Evolutionary conservation across 2,888 invertebrate genomes (phyloP).

Genomic region (Leptothorax acervorum): DNA sequence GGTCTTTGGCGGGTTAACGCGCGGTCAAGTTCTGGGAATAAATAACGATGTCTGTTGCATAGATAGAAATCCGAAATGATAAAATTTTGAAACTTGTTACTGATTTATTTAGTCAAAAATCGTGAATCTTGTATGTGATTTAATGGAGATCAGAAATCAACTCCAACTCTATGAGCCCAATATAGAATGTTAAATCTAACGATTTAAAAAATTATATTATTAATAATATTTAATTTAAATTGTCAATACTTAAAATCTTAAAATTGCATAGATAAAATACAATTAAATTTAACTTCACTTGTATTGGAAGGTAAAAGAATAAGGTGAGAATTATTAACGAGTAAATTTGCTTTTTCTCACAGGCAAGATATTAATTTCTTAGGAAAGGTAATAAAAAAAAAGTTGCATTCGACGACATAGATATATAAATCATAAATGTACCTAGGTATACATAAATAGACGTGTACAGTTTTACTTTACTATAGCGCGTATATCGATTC

Average conservation of each 20-base stretch:
- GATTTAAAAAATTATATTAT: background rate
- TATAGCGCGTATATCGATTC: background rate
- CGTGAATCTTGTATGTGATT: background rate
- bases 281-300: background rate
- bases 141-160: background rate
- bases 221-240: background rate
- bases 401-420: background rate
- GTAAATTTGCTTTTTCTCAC: background rate
- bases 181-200: background rate
- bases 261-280: background rate
- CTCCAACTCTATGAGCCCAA: background rate
- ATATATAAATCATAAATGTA: background rate
- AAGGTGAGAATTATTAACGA: background rate
- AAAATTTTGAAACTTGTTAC: background rate
- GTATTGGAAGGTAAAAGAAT: background rate
- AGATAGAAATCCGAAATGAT: background rate
- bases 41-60: background rate
- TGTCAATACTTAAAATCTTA: background rate
- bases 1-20: background rate
- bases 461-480: background rate
- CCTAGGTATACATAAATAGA: background rate
- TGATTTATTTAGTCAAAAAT: background rate
- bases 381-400: background rate
- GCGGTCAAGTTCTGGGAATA: background rate
- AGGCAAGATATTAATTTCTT: background rate